Percentiles rank a stretch among this genome's conserved stretches.
Conservation (phyloP, 37 sponge, comb jelly and placozoan genomes). For the Cliona cf. orientalis region DNA sequence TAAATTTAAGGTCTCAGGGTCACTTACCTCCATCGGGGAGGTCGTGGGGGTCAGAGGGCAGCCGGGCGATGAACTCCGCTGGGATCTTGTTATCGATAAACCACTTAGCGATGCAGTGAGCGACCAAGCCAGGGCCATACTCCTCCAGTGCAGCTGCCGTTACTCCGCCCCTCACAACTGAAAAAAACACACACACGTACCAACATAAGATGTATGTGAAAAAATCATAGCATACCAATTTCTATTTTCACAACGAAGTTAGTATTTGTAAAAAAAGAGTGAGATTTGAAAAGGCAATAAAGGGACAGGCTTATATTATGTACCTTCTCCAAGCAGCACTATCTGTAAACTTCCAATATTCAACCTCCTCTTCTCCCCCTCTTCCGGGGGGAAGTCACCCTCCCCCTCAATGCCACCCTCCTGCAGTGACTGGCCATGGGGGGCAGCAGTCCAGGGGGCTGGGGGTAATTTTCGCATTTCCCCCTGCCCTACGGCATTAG, state of each 20-base stretch:
- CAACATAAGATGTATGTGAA: not conserved
- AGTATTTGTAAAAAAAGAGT: too few species aligned
- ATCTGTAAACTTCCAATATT: not conserved
- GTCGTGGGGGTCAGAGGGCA: not conserved
- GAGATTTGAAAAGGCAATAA: too few species aligned
- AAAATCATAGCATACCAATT: too few species aligned
- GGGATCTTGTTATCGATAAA: slow-evolving; percentile 8
- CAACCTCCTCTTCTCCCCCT: not conserved
- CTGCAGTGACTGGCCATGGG: not conserved
- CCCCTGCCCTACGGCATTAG: slow-evolving; percentile 8
- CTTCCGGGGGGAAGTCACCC: not conserved
- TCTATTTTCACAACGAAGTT: too few species aligned
- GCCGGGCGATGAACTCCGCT: not conserved
- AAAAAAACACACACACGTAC: too few species aligned
- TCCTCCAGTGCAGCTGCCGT: slow-evolving; percentile 25
- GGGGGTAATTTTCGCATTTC: slow-evolving; percentile 29
- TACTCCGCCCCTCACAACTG: slow-evolving; percentile 21
- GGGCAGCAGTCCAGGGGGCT: slow-evolving; percentile 6
- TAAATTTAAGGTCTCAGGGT: not conserved
- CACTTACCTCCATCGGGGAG: slow-evolving; percentile 18
- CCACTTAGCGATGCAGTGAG: slow-evolving; percentile 48
- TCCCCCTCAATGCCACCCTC: not conserved
- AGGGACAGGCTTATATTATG: not conserved
- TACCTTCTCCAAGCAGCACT: not conserved
- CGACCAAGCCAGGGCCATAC: slow-evolving; percentile 36